Percentiles rank a stretch among this genome's conserved stretches.
Conservation (phyloP, 1,140 invertebrate species). For the Lysiphlebus fabarum region DNA sequence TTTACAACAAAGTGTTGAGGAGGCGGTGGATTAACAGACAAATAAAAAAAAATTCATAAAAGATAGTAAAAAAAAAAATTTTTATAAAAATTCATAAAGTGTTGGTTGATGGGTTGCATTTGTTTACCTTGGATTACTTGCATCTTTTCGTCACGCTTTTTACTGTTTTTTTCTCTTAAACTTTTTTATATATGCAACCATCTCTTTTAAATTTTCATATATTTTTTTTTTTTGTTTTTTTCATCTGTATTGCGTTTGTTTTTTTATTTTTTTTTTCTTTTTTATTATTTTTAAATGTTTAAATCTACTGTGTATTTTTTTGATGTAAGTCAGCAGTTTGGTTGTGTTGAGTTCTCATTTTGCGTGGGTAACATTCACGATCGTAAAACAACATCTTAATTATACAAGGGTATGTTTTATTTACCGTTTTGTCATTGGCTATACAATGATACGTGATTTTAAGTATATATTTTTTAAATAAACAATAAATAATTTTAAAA, state of each 20-base stretch:
- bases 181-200: neutral
- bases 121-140: slow-evolving; percentile 26
- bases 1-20: no score
- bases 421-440: slow-evolving; percentile 22
- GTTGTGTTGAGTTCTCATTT: neutral
- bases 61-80: slow-evolving; percentile 1
- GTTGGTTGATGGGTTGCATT: neutral
- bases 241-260: slow-evolving; percentile 4
- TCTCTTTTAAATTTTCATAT: slow-evolving; percentile 3
- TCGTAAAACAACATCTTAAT: slow-evolving; percentile 50
- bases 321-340: slow-evolving; percentile 13
- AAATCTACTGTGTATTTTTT: slow-evolving; percentile 3
- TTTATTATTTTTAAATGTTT: neutral
- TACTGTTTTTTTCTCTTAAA: slow-evolving; percentile 1
- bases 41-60: slow-evolving; percentile 21
- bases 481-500: neutral
- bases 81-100: neutral
- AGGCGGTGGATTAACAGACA: slow-evolving; percentile 3
- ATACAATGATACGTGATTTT: neutral
- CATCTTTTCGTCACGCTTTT: slow-evolving; percentile 24
- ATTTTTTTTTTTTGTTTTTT: slow-evolving; percentile 13
- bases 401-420: slow-evolving; percentile 37
- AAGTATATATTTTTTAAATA: no score
- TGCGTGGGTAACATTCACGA: slow-evolving; percentile 6
- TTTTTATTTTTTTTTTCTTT: slow-evolving; percentile 16